Evolutionary conservation across 2,797 vertebrate genomes (phyloP).

Genomic region (Hapalemur alaotrensis): DNA sequence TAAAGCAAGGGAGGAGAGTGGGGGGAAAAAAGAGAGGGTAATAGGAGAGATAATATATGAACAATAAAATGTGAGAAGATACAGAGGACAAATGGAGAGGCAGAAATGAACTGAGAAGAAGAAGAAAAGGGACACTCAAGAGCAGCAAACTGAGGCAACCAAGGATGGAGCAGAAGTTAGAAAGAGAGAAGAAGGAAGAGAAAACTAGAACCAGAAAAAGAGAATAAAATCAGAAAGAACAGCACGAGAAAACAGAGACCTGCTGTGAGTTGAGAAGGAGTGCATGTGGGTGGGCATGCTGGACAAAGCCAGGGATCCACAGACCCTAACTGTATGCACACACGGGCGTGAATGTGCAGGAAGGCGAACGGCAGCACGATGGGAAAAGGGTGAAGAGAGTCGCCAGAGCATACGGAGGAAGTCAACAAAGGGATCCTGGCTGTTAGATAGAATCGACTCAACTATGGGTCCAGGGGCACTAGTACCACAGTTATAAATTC

Average conservation of each 20-base stretch:
- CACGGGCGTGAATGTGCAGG: accelerated
- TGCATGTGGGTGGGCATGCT: accelerated
- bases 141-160: background rate
- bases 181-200: background rate
- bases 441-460: background rate
- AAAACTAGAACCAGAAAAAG: background rate
- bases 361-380: background rate
- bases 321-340: background rate
- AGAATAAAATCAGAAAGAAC: background rate
- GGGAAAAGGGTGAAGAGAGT: background rate
- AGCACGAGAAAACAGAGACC: background rate
- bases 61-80: background rate
- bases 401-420: background rate
- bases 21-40: background rate
- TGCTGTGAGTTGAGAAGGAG: background rate
- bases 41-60: background rate
- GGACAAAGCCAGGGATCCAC: background rate
- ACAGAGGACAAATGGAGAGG: background rate
- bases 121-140: background rate
- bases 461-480: background rate
- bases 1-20: background rate
- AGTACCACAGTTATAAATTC: background rate
- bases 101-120: background rate
- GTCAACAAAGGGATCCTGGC: background rate
- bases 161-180: background rate